These are phyloP conservation scores for Antechinus flavipes DNA, from an alignment of 2,113 vertebrate species.

Conservation along the genomic window DNA sequence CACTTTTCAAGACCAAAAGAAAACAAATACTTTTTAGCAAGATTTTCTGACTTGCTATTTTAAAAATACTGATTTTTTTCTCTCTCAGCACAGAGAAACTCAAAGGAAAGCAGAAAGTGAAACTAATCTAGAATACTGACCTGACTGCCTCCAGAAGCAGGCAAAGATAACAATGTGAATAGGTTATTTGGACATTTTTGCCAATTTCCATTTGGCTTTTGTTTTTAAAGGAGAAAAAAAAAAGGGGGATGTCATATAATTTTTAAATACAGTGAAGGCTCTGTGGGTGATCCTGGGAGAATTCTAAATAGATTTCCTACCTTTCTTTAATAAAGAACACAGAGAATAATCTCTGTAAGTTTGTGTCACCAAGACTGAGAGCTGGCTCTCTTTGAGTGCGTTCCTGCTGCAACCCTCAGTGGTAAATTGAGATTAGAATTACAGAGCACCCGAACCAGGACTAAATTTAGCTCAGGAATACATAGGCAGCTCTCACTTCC, in stretches of 20 bases:
- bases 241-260: neutral
- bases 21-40: neutral
- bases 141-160: neutral
- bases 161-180: neutral
- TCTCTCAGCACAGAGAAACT: neutral
- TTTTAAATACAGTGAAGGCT: neutral
- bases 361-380: neutral
- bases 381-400: neutral
- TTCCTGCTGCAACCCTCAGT: neutral
- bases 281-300: neutral
- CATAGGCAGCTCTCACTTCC: neutral
- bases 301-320: neutral
- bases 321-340: neutral
- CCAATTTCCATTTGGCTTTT: neutral
- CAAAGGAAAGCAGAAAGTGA: neutral
- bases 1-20: neutral
- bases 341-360: neutral
- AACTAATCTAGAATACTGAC: neutral
- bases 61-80: neutral
- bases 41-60: neutral
- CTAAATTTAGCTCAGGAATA: conserved; percentile 3
- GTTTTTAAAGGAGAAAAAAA: neutral
- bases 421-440: conserved; percentile 6
- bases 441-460: neutral
- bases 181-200: neutral